Evolutionary conservation across 1,140 invertebrate species (phyloP), one percentile per base, ranked within the genome.

Genomic region (Chironomus tepperi): DNA sequence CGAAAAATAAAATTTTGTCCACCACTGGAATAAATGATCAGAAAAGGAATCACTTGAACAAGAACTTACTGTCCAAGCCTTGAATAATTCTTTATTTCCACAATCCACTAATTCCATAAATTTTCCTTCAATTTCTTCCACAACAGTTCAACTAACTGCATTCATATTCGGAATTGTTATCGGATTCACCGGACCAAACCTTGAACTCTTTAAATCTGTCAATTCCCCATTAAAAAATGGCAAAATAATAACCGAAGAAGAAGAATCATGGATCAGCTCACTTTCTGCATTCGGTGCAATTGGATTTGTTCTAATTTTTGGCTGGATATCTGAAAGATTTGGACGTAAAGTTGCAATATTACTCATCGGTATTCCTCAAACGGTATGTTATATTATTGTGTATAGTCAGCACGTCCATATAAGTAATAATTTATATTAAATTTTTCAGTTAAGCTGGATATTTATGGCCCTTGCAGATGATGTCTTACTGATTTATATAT

Each of bases 401-500:
- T 34, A 34, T 5, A 34, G 24, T 34, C 47, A 57, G n/a, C 2
- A 57, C 9, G n/a, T n/a, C n/a, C n/a, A 12, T 57, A 2, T n/a
- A 7, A 57, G 10, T 57, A 2, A 57, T 57, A 19, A 70, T 70
- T 57, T 70, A 70, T 70, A 2, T 9, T 19, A 19, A 73, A 42
- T 73, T n/a, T n/a, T 34, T 10, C 72, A 73, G 72, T 10, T 73
- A 15, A 42, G 24, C 42, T 73, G 24, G 72, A 15, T 73, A 7
- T 43, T 73, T 34, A 73, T 79, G 3, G 77, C 77, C 43, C 79
- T 77, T 12, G 79, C 78, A 7, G 64, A 76, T 16, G 75, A 77
- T 18, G 77, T 78, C 2, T 77, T 78, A 21, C 77, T 75, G 43
- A 80, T 81, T n/a, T 81, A 79, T 42, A 78, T 78, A 8, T 81